These are phyloP conservation scores for Brachyhypopomus gauderio DNA, from an alignment of 2,113 vertebrate genomes.

Conservation along the genomic window DNA sequence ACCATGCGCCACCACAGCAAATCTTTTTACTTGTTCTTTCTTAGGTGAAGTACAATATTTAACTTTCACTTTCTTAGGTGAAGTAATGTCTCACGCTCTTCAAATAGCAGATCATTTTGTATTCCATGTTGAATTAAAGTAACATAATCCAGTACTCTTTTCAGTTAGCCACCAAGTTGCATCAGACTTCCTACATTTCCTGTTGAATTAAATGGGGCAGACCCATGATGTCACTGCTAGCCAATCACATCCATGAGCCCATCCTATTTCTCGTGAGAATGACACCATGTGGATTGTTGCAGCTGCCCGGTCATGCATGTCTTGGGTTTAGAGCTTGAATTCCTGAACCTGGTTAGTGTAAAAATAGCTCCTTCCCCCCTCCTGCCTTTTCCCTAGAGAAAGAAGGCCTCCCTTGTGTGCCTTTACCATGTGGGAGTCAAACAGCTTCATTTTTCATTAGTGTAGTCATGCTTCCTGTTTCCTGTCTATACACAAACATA, in stretches of 20 bases:
- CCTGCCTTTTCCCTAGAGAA: neutral
- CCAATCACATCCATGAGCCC: constrained; percentile 30
- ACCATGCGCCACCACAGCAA: neutral
- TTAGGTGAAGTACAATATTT: neutral
- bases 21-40: neutral
- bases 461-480: constrained; percentile 24
- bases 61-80: neutral
- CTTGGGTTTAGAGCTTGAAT: constrained; percentile 18
- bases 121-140: neutral
- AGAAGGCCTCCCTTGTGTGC: constrained; percentile 37
- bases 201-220: neutral
- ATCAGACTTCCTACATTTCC: constrained; percentile 24
- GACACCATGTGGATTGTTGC: constrained; percentile 13
- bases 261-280: constrained; percentile 13
- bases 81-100: neutral
- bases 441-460: constrained; percentile 35
- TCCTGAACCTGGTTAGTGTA: constrained; percentile 27
- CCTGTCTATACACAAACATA: neutral
- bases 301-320: constrained; percentile 20
- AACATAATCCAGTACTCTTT: neutral
- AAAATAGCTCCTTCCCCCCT: constrained; percentile 29
- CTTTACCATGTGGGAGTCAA: constrained; percentile 34
- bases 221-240: constrained; percentile 30
- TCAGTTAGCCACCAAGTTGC: constrained; percentile 7
- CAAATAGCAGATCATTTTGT: neutral